Percentiles rank a stretch among this genome's conserved stretches.
phyloP scores from a whole-genome alignment of 2,797 vertebrate species.

The Aphelocoma californica region DNA sequence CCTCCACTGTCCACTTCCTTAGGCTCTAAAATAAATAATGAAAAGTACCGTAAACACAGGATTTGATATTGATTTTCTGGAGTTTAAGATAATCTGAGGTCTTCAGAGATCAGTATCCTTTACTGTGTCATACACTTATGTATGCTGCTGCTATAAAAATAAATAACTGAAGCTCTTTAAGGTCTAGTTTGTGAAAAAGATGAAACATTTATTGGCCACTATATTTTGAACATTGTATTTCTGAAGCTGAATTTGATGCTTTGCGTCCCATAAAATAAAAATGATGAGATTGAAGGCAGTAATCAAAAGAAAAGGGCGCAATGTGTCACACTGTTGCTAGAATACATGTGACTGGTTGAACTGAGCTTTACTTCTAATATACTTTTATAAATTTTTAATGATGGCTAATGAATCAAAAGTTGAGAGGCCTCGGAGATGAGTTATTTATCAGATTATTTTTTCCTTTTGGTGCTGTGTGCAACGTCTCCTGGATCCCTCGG shows the following conservation, averaged over 20 bases:
- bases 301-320: conserved; percentile 45
- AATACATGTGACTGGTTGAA: conserved; percentile 2
- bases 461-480: neutral
- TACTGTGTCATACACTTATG: conserved; percentile 47
- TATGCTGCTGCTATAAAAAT: conserved; percentile 64
- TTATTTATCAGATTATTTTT: neutral
- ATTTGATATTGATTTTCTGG: conserved; percentile 62
- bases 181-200: conserved; percentile 58
- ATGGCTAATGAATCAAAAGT: conserved; percentile 34
- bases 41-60: conserved; percentile 49
- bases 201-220: conserved; percentile 48
- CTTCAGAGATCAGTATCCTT: conserved; percentile 53
- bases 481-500: neutral
- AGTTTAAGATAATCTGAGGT: conserved; percentile 65
- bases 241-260: conserved; percentile 48
- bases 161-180: conserved; percentile 67
- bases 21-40: conserved; percentile 58
- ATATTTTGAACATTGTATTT: conserved; percentile 63
- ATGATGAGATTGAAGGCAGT: conserved; percentile 42
- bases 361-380: neutral
- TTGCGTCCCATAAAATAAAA: conserved; percentile 62
- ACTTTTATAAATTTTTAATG: conserved; percentile 40
- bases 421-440: neutral
- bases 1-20: conserved; percentile 8
- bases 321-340: conserved; percentile 3